Evolutionary conservation across 2,113 vertebrate genomes (phyloP), one percentile per base, ranked within the genome.

Genomic region (Oreochromis aureus): DNA sequence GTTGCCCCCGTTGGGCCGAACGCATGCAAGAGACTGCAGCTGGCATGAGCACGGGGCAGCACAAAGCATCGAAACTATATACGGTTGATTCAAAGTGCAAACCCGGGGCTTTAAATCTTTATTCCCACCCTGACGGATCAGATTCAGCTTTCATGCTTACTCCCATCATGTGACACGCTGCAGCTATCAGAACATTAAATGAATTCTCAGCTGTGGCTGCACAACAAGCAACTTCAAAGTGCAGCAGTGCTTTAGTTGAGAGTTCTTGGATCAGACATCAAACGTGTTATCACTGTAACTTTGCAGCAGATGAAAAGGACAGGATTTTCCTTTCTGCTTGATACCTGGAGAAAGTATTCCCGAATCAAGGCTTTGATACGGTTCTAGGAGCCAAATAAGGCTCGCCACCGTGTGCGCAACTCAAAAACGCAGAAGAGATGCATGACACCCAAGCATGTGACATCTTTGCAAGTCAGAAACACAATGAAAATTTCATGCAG

Each of bases 211-310:
- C 55, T 85, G 81, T 27, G 84, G 76, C 82, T 82, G 87, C 87
- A 87, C 90, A 90, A 92, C 89, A 89, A 87, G 88, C 73, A 36
- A 69, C 91, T 90, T 94, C 91, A 95, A 95, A 95, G 95, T 61
- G 82, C 82, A 22, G 58, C 59, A 58, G 83, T 11, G 85, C 84
- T 90, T 86, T 46, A 59, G 79, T 51, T 59, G 81, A 87, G 92
- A 89, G 83, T 88, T 85, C 82, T 84, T 82, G 89, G 89, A 88
- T 89, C 88, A 41, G 88, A 93, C 90, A 89, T 95, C 92, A 93
- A 93, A 93, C 24, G 83, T 10, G 63, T 58, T 51, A 87, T 90
- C 87, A 56, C 73, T 87, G 86, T 87, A 83, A 88, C 88, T 87
- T 56, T 81, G 59, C 61, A 54, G 30, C 13, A 76, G 83, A 94